Evolutionary conservation across 2,888 invertebrate species (phyloP).

Genomic region (Miltochrista miniata): DNA sequence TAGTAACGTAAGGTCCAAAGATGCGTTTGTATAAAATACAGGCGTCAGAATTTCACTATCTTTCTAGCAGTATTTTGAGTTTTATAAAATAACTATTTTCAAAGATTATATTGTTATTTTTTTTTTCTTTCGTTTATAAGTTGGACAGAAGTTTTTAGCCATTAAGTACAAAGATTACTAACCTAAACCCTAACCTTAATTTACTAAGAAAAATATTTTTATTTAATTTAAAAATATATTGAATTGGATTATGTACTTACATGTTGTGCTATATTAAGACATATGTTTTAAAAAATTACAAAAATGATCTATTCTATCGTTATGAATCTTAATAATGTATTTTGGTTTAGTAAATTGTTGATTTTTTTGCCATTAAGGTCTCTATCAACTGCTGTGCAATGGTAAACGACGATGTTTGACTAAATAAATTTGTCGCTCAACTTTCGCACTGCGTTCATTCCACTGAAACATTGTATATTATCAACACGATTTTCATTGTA

Average conservation of each 20-base stretch:
- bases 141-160: constrained; percentile 58
- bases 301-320: constrained; percentile 55
- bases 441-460: constrained; percentile 32
- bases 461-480: constrained; percentile 39
- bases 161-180: constrained; percentile 77
- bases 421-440: constrained; percentile 7
- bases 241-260: constrained; percentile 80
- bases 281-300: constrained; percentile 48
- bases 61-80: constrained; percentile 67
- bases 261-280: constrained; percentile 53
- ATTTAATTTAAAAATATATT: constrained; percentile 48
- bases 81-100: constrained; percentile 38
- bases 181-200: constrained; percentile 63
- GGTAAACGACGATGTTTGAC: constrained; percentile 8
- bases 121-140: constrained; percentile 56
- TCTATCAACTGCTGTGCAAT: constrained; percentile 17
- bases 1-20: constrained; percentile 79
- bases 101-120: constrained; percentile 48
- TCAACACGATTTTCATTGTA: constrained; percentile 30
- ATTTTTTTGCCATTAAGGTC: constrained; percentile 27
- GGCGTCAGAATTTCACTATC: constrained; percentile 50
- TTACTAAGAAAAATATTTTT: constrained; percentile 49
- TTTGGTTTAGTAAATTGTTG: constrained; percentile 37
- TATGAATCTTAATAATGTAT: constrained; percentile 57
- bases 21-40: constrained; percentile 68